Conservation (phyloP, 2,113 vertebrate genomes). For the Abramis brama region DNA sequence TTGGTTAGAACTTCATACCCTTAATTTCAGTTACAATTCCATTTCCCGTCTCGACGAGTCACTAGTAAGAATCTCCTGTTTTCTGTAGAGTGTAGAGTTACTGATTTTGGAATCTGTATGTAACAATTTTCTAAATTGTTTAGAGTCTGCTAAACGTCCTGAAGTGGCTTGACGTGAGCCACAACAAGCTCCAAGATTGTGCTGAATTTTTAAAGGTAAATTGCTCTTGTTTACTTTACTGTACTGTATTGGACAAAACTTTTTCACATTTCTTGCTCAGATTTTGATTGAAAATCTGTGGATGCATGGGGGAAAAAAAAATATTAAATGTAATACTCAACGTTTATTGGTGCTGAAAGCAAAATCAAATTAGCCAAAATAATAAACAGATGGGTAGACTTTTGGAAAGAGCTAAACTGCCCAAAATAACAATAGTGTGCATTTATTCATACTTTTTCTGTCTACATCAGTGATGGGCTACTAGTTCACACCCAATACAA, state of each 20-base stretch:
- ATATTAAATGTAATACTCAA: not conserved
- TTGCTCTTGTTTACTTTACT: not conserved
- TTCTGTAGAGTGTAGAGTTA: not conserved
- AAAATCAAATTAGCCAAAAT: not conserved
- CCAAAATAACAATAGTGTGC: not conserved
- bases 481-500: too few species aligned
- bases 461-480: constrained; percentile 9
- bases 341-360: not conserved
- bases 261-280: not conserved
- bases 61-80: constrained; percentile 79
- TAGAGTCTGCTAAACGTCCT: constrained; percentile 89
- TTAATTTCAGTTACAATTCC: constrained; percentile 93
- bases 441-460: constrained; percentile 24
- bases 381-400: not conserved
- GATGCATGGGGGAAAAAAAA: not conserved
- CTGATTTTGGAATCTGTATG: not conserved
- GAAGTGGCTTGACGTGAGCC: constrained; percentile 89
- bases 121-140: not conserved
- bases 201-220: constrained; percentile 81
- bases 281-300: not conserved
- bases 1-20: constrained; percentile 91
- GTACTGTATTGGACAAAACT: not conserved
- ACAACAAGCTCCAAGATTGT: constrained; percentile 91
- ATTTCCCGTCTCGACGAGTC: constrained; percentile 88
- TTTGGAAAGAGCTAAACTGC: not conserved